These are phyloP conservation scores for Prunella himalayana DNA, from an alignment of 2,113 vertebrate genomes.

Conservation along the genomic window DNA sequence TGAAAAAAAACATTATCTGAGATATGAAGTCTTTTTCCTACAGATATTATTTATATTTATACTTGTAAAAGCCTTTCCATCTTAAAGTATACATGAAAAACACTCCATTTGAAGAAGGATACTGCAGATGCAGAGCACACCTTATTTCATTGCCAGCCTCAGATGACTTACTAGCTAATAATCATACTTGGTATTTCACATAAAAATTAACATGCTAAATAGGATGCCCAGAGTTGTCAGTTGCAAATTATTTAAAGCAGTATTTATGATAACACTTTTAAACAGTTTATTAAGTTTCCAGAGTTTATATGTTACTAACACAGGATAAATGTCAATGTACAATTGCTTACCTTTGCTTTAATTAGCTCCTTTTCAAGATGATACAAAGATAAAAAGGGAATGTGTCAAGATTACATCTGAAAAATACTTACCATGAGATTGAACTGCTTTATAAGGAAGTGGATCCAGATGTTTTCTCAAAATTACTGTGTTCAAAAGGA, in stretches of 20 bases:
- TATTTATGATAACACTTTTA: not conserved
- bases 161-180: not conserved
- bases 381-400: not conserved
- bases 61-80: not conserved
- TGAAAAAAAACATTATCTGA: not conserved
- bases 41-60: not conserved
- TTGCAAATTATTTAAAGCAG: not conserved
- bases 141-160: not conserved
- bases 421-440: conserved; percentile 83
- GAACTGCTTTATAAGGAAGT: conserved; percentile 81
- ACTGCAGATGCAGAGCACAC: not conserved
- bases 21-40: not conserved
- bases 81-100: not conserved
- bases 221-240: not conserved
- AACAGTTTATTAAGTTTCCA: not conserved
- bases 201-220: not conserved
- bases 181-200: not conserved
- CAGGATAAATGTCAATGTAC: not conserved
- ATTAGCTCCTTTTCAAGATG: not conserved
- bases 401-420: not conserved
- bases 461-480: conserved; percentile 83
- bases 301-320: not conserved
- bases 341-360: not conserved
- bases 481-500: conserved; percentile 82
- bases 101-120: not conserved